A percentile compares a stretch with the other conserved stretches of the same genome.
Conservation (phyloP, 1,140 invertebrate species). For the Cardiocondyla obscurior region DNA sequence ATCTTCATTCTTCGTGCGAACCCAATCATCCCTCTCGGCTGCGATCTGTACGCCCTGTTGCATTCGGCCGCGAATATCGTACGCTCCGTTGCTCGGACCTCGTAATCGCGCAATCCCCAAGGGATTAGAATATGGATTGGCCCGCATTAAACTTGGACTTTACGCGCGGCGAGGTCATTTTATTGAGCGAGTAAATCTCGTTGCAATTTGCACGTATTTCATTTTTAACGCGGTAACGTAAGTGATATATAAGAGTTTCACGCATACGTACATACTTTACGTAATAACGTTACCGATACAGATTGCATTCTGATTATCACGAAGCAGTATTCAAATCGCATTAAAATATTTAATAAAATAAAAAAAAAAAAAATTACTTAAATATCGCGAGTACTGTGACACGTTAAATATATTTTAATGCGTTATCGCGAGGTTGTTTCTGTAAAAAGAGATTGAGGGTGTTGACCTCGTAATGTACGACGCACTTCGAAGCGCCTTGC, state of each 20-base stretch:
- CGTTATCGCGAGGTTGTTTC: neutral
- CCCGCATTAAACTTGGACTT: slow-evolving; percentile 37
- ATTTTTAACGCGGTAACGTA: neutral
- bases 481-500: slow-evolving; percentile 4
- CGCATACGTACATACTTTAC: neutral
- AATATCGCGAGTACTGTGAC: neutral
- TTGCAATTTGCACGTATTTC: slow-evolving; percentile 15
- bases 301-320: neutral
- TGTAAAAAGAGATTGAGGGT: neutral
- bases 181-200: slow-evolving; percentile 39
- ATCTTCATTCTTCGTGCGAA: slow-evolving; percentile 72
- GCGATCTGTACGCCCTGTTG: slow-evolving; percentile 59
- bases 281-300: neutral
- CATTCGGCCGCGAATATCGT: slow-evolving; percentile 67
- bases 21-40: slow-evolving; percentile 71
- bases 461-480: slow-evolving; percentile 10
- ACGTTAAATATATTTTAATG: neutral
- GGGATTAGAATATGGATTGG: slow-evolving; percentile 56
- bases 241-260: neutral
- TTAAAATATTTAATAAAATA: neutral
- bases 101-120: slow-evolving; percentile 60
- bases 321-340: neutral
- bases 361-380: neutral
- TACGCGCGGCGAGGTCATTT: slow-evolving; percentile 37
- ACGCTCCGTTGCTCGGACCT: slow-evolving; percentile 56